phyloP scores from a whole-genome alignment of 2,888 invertebrate species.

The Tenodera sinensis region DNA sequence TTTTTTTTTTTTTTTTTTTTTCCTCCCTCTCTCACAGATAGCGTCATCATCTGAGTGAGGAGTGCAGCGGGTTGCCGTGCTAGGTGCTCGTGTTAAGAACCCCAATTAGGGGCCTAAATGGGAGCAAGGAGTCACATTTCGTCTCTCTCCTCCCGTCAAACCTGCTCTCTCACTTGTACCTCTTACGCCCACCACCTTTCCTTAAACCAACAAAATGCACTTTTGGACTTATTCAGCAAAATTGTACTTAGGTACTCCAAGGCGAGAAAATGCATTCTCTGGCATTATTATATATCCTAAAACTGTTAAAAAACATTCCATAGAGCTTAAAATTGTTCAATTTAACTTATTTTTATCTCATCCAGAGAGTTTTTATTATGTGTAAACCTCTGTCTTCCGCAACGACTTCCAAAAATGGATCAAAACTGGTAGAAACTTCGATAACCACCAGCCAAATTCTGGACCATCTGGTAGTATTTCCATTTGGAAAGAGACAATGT shows the following conservation, averaged over 20 bases:
- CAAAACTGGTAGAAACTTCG: too few relatives aligned
- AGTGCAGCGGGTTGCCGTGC: not conserved
- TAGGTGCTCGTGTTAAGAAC: slow-evolving; percentile 6
- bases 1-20: not conserved
- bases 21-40: not conserved
- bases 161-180: not conserved
- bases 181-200: not conserved
- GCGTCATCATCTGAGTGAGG: not conserved
- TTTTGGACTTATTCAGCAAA: not conserved
- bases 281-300: too few relatives aligned
- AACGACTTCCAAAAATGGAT: too few relatives aligned
- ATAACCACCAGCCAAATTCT: too few relatives aligned
- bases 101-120: slow-evolving; percentile 12
- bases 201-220: not conserved
- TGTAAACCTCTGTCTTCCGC: too few relatives aligned
- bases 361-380: too few relatives aligned
- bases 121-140: not conserved
- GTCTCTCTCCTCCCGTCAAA: not conserved
- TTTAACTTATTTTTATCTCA: too few relatives aligned
- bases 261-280: not conserved
- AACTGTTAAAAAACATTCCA: too few relatives aligned
- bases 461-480: too few relatives aligned
- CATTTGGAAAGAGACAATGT: too few relatives aligned
- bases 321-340: too few relatives aligned
- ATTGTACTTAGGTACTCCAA: not conserved